Evolutionary conservation across 2,888 invertebrate species (phyloP).

Genomic region (Napeogenes inachia): DNA sequence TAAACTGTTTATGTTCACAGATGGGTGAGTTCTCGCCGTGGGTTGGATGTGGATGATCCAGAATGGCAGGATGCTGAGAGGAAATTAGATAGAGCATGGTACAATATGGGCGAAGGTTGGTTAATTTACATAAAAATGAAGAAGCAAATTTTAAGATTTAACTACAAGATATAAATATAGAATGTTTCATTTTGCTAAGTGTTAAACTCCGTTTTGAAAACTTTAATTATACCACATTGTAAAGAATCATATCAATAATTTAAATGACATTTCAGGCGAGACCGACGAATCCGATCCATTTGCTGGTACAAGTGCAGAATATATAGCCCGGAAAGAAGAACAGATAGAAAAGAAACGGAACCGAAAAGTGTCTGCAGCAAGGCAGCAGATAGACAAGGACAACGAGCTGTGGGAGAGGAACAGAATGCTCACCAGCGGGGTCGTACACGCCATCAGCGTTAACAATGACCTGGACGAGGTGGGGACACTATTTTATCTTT

Average conservation of each 20-base stretch:
- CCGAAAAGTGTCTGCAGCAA: slow-evolving; percentile 95
- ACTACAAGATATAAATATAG: background rate
- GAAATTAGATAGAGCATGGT: slow-evolving; percentile 97
- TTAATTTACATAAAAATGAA: background rate
- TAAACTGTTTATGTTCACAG: slow-evolving; percentile 37
- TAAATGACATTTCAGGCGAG: slow-evolving; percentile 73
- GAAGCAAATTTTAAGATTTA: slow-evolving; percentile 11
- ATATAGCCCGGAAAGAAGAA: slow-evolving; percentile 94
- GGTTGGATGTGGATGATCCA: slow-evolving; percentile 83
- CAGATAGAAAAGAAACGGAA: slow-evolving; percentile 93
- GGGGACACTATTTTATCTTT: slow-evolving; percentile 8
- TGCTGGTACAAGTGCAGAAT: slow-evolving; percentile 91
- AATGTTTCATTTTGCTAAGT: too few relatives aligned
- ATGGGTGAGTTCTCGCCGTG: slow-evolving; percentile 73
- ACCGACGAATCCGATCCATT: slow-evolving; percentile 96
- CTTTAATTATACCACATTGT: too few relatives aligned
- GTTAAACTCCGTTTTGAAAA: too few relatives aligned
- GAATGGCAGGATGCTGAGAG: slow-evolving; percentile 95
- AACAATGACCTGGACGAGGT: slow-evolving; percentile 96
- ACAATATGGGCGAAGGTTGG: slow-evolving; percentile 91
- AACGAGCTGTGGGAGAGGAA: slow-evolving; percentile 99
- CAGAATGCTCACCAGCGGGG: slow-evolving; percentile 96
- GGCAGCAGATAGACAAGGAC: slow-evolving; percentile 98
- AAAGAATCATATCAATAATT: background rate
- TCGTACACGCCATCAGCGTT: slow-evolving; percentile 91